Base-by-base conservation (phyloP, 2,113 vertebrate genomes). In the Plotosus lineatus region DNA sequence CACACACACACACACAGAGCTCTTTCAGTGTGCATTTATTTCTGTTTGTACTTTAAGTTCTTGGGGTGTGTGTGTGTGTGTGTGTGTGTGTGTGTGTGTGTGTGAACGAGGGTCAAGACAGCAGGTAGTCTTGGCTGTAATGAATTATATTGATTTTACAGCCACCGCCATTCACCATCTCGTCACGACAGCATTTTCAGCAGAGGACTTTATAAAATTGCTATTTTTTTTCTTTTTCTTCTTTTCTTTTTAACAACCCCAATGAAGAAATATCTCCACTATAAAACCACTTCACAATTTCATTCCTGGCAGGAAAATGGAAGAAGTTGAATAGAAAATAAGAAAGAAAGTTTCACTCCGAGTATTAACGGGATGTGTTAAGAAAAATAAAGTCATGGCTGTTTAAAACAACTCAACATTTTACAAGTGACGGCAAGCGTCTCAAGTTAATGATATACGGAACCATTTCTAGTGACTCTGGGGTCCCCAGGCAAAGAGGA, bases 101-200 rank as follows among this genome's bases (percentile, higher is more conserved):
- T 26, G 3, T 76, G 84, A 83, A 78, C 17, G 28, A 81, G 84
- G 92, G 91, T 93, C 92, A 91, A 66, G 82, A 77, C 69, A 83
- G 85, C 81, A 91, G 89, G 84, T 89, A 90, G 88, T 87, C 89
- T 82, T 81, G 89, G 89, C 91, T 92, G 89, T 92, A 93, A 94
- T 94, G 91, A 94, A 94, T 91, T 91, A 87, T 93, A 94, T 94
- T 92, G 92, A 94, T 94, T 93, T 92, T 88, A 89, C 87, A 89
- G 89, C 86, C 88, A 86, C 87, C 88, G 85, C 87, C 88, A 92
- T 91, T 92, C 90, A 92, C 91, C 89, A 88, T 88, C 85, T 90
- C 90, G 88, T 90, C 51, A 55, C 85, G 79, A 90, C 77, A 89
- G 88, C 90, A 91, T 93, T 93, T 91, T 92, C 89, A 92, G 89